Evolutionary conservation across 2,888 invertebrate species (phyloP), one percentile per base, ranked within the genome.

Genomic region (Tetragnatha montana): DNA sequence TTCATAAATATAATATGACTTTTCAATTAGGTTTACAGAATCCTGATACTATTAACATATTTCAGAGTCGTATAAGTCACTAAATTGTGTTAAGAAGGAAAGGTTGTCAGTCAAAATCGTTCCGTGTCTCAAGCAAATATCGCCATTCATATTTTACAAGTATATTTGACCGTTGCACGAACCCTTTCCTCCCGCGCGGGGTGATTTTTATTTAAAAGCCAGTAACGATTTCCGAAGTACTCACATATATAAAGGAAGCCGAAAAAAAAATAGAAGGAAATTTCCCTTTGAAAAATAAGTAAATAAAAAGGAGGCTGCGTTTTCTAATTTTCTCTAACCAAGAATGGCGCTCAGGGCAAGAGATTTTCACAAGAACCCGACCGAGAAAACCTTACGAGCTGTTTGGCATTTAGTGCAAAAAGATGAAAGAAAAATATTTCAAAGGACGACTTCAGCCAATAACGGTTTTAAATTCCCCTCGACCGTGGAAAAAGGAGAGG

Each of bases 401-500:
- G 76, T 68, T 76, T 83, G 68, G 83, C 68, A 75, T 83, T 83
- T 75, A 83, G 49, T 69, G 49, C 49, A 35, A 22, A 60, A 73
- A 82, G 88, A 71, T 69, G 60, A 78, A 82, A 78, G 51, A 82
- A 82, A 82, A 82, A 79, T 74, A 74, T 75, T 87, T 87, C 73
- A 81, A 81, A 87, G 80, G 79, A 80, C 68, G 81, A 71, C 88
- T 88, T 79, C 76, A 51, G 49, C 82, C 88, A 88, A 88, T 88
- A 88, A 88, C 82, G 82, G 79, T 88, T 78, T 88, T 78, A 78
- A 81, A 88, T 78, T 88, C 78, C 82, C 78, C 78, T 88, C 60
- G 35, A 75, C 17, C 76, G 68, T 22, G 69, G 14, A 76, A 75
- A 84, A 68, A 75, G 75, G 60, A 75, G 49, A 12, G 8, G 6